These are phyloP conservation scores for Butorides virescens DNA, from an alignment of 2,113 vertebrate species.

Conservation along the genomic window DNA sequence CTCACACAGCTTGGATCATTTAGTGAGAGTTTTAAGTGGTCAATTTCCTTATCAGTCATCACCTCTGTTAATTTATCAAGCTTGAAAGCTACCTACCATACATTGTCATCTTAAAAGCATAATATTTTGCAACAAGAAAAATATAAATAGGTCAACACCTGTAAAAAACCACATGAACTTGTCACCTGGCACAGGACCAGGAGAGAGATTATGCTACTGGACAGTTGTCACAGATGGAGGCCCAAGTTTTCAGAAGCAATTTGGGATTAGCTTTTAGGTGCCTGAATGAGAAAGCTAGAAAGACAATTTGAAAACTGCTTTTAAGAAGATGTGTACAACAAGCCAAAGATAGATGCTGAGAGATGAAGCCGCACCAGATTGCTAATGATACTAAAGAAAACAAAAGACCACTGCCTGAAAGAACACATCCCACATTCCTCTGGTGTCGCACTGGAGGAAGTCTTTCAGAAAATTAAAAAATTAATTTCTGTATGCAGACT, in stretches of 20 bases:
- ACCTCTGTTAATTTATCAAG: background rate
- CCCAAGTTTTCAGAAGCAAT: background rate
- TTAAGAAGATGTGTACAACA: background rate
- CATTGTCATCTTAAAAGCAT: background rate
- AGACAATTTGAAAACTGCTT: background rate
- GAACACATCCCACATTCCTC: background rate
- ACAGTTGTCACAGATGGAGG: background rate
- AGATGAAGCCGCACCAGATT: background rate
- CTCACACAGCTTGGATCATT: background rate
- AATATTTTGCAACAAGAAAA: background rate
- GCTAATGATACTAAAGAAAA: background rate
- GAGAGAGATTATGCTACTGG: background rate
- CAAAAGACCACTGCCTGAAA: background rate
- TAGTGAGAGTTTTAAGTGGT: background rate
- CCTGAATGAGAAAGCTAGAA: background rate
- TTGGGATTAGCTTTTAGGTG: background rate
- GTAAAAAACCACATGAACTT: background rate
- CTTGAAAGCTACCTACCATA: background rate
- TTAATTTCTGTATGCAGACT: background rate
- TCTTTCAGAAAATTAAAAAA: constrained; percentile 33
- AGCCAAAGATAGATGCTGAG: background rate
- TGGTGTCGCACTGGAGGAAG: background rate
- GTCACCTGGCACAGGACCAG: background rate
- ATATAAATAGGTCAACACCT: background rate
- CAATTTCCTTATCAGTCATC: background rate